These are phyloP conservation scores for Drosophila emarginata DNA, from an alignment of 2,888 invertebrate genomes.

Conservation along the genomic window DNA sequence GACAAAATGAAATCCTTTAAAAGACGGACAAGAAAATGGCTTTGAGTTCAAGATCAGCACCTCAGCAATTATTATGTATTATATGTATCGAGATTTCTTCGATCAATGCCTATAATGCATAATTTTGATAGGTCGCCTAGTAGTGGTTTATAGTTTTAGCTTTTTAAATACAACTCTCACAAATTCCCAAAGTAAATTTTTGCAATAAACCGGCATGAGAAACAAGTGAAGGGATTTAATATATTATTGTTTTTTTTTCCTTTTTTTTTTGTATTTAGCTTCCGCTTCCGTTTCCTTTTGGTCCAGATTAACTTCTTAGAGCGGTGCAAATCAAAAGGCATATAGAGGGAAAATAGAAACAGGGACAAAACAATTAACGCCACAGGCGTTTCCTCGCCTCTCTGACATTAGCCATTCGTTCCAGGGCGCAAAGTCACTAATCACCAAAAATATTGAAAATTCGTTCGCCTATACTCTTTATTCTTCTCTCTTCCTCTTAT, in stretches of 20 bases:
- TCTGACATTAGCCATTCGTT: slow-evolving; percentile 6
- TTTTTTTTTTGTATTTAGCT: slow-evolving; percentile 30
- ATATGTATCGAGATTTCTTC: slow-evolving; percentile 28
- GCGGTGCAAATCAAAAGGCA: slow-evolving; percentile 65
- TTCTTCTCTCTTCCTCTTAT: slow-evolving; percentile 10
- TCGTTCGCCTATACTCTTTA: slow-evolving; percentile 15
- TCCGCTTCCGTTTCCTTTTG: slow-evolving; percentile 63
- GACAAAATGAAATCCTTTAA: neutral
- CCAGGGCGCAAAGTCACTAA: slow-evolving; percentile 65
- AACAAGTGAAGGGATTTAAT: neutral
- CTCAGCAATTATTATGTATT: slow-evolving; percentile 48
- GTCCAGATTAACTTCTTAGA: slow-evolving; percentile 62
- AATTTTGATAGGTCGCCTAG: slow-evolving; percentile 32
- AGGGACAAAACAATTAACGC: slow-evolving; percentile 67
- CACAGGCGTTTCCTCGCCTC: slow-evolving; percentile 59
- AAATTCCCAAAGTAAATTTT: neutral
- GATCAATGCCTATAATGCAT: slow-evolving; percentile 46
- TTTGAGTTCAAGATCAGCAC: slow-evolving; percentile 28
- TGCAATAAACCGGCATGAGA: slow-evolving; percentile 39
- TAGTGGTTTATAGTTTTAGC: slow-evolving; percentile 45
- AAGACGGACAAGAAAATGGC: slow-evolving; percentile 19
- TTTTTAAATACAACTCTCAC: slow-evolving; percentile 3
- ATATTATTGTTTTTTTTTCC: too few species aligned
- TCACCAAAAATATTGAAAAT: slow-evolving; percentile 49
- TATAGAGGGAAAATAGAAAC: slow-evolving; percentile 31